Evolutionary conservation across 2,797 vertebrate genomes (phyloP), one percentile per base, ranked within the genome.

Genomic region (Poecile montanus): DNA sequence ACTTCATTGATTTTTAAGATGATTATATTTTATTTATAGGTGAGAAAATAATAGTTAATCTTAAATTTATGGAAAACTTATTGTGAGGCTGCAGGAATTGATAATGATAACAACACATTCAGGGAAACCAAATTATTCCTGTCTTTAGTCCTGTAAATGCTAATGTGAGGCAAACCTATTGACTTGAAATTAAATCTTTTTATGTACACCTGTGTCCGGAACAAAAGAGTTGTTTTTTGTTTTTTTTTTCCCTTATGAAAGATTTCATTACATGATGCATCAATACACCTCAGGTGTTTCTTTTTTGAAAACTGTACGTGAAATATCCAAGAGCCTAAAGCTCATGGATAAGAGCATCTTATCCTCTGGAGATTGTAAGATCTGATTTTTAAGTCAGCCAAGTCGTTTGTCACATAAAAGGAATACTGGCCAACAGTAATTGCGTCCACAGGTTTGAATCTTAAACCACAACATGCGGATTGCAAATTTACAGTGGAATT

Each of bases 11-110:
- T 98, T 99, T 98, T 98, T 98, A 98, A 98, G 98, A 98, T 98
- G 98, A 98, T 99, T 99, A 98, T 98, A 96, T 98, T 98, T 98
- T 99, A 99, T 99, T 99, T 98, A 99, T 98, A 97, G 96, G 85
- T 65, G 94, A 98, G 97, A 98, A 98, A 98, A 97, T 98, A 97
- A 97, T 97, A 98, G 98, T 98, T 97, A 97, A 97, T 97, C 96
- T 96, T 97, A 97, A 96, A 97, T 97, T 97, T 97, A 97, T 96
- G 96, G 97, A 98, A 97, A 98, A 97, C 92, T 96, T 97, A 97
- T 96, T 97, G 85, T 94, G 84, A 97, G 62, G 80, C 91, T 96
- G 82, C 82, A 97, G 70, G 75, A 97, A 97, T 87, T 98, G 95
- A 96, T 97, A 97, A 97, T 90, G 95, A 88, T 97, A 96, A 97